Percentiles rank a stretch among this genome's conserved stretches.
Conservation (phyloP, 2,888 invertebrate species). For the Heliconius aoede region DNA sequence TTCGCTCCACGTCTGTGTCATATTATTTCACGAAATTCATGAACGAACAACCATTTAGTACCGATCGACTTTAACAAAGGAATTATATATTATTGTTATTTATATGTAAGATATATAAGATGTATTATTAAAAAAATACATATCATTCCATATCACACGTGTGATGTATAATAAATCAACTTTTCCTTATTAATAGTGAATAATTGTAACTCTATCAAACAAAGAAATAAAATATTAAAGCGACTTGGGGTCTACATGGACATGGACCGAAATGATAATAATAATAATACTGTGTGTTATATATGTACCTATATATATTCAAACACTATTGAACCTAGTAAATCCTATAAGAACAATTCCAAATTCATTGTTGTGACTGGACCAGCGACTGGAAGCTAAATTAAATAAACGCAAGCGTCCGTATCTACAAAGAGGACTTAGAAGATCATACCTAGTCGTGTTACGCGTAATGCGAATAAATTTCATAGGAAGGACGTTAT, state of each 20-base stretch:
- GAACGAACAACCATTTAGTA: neutral
- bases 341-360: neutral
- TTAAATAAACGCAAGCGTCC: constrained; percentile 9
- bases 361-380: constrained; percentile 2
- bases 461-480: neutral
- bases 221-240: no score
- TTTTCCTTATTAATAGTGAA: no score
- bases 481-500: no score
- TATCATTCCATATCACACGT: no score
- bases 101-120: no score
- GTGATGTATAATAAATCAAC: no score
- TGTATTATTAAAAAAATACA: no score
- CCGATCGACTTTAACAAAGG: neutral
- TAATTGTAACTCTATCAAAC: no score
- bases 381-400: neutral
- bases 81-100: neutral
- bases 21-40: neutral
- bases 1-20: neutral
- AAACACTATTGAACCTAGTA: neutral
- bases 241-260: no score
- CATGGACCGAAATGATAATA: no score
- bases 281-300: no score
- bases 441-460: neutral
- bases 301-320: no score
- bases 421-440: neutral